Evolutionary conservation across 2,113 vertebrate species (phyloP), one percentile per base, ranked within the genome.

Genomic region (Oncorhynchus gorbuscha): DNA sequence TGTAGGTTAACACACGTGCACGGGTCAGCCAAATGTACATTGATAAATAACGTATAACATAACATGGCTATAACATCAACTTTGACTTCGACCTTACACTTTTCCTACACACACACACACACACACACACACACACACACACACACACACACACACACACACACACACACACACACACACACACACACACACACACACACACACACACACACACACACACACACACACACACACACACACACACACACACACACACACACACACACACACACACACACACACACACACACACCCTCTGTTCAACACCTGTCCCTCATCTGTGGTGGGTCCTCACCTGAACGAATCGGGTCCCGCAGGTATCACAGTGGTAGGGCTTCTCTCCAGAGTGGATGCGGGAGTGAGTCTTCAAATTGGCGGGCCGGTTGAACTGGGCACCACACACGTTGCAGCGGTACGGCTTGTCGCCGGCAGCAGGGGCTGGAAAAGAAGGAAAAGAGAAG

Each of bases 341-440:
- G 62, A 97, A 97, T 20, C 96, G 90, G 0, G 96, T 95, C 1
- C 95, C 94, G 0, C 96, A 97, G 1, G 96, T 97, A 85, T 97
- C 95, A 39, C 96, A 97, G 89, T 94, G 95, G 76, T 96, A 97
- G 0, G 96, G 96, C 71, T 97, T 97, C 85, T 97, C 96, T 79
- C 96, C 96, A 0, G 96, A 97, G 80, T 97, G 96, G 76, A 97
- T 97, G 79, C 96, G 95, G 59, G 95, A 92, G 80, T 97, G 96
- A 4, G 96, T 97, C 89, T 97, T 97, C 78, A 97, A 94, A 88
- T 97, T 97, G n/a, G 96, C 96, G 0, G 96, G 96, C 1, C 96
- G 93, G 91, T 97, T 97, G 85, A 97, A 97, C 87, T 95, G 96
- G 9, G 96, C 96, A 2, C 95, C 94, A 28, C 96, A 97, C 61